Percentiles rank a stretch among this genome's conserved stretches.
Evolutionary conservation across 1,140 invertebrate genomes (phyloP).

Genomic region (Drosophila quadrilineata): DNA sequence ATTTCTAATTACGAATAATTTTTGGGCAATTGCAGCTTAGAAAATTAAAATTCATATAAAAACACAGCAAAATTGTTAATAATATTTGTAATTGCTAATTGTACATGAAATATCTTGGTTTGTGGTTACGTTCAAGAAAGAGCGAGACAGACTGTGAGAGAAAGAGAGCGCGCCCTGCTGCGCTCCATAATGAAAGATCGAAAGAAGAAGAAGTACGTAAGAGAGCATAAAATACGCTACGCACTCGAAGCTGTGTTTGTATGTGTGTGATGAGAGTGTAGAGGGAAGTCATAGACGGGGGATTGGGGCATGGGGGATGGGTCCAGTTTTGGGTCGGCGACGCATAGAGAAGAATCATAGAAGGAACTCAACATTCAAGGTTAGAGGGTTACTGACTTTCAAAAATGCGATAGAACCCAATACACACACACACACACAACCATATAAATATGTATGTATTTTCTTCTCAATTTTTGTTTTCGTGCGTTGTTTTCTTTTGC

Average conservation of each 20-base stretch:
- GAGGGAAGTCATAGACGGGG: not conserved
- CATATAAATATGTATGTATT: no score
- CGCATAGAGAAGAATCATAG: conserved; percentile 54
- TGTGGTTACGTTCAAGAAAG: no score
- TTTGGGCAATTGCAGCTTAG: no score
- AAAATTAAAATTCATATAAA: no score
- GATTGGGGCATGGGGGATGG: not conserved
- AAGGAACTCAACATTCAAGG: conserved; percentile 68
- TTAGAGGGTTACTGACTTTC: conserved; percentile 80
- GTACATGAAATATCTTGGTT: no score
- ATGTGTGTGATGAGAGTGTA: not conserved
- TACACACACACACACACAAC: no score
- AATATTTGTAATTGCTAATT: no score
- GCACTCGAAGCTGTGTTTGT: not conserved
- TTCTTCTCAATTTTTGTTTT: conserved; percentile 33
- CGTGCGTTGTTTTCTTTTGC: not conserved
- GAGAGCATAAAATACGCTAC: not conserved
- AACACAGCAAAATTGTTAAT: no score
- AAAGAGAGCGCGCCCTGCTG: conserved; percentile 52
- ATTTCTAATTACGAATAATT: no score
- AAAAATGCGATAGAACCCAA: conserved; percentile 76
- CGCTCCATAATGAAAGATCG: conserved; percentile 57
- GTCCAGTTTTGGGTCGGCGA: conserved; percentile 31
- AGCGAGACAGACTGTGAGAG: no score
- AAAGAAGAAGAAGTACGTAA: conserved; percentile 15